Conservation (phyloP, 2,888 invertebrate genomes). For the Tetramorium bicarinatum region DNA sequence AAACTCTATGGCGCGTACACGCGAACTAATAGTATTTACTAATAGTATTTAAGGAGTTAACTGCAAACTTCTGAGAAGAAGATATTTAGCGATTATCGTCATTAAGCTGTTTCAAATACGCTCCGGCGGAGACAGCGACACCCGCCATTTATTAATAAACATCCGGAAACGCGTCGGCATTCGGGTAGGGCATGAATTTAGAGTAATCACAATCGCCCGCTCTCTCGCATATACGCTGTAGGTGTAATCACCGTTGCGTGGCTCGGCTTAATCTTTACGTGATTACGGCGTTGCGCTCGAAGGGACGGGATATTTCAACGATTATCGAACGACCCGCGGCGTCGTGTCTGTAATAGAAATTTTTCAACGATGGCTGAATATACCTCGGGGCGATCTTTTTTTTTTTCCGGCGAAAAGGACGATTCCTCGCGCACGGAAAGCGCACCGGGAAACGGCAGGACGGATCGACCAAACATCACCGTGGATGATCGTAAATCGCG, state of each 20-base stretch:
- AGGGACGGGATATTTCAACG: constrained; percentile 35
- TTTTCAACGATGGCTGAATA: constrained; percentile 21
- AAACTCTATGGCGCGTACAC: background rate
- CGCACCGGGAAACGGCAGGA: constrained; percentile 55
- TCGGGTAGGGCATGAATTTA: constrained; percentile 34
- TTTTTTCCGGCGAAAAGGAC: background rate
- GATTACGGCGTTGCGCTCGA: constrained; percentile 34
- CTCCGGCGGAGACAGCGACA: constrained; percentile 11
- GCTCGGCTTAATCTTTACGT: constrained; percentile 45
- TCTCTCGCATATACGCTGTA: constrained; percentile 1
- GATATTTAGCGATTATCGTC: constrained; percentile 19
- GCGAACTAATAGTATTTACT: too few species aligned
- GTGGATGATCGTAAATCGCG: constrained; percentile 54
- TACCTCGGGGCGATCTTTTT: constrained; percentile 6
- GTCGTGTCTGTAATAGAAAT: constrained; percentile 11
- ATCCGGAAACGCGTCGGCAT: constrained; percentile 34
- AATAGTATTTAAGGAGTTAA: too few species aligned
- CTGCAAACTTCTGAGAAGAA: background rate
- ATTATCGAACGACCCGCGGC: constrained; percentile 37
- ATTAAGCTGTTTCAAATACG: background rate
- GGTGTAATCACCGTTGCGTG: constrained; percentile 46
- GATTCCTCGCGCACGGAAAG: constrained; percentile 23
- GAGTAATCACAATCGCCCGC: constrained; percentile 42
- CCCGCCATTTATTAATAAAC: constrained; percentile 48
- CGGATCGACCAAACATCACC: constrained; percentile 77